A percentile compares a stretch with the other conserved stretches of the same genome.
Evolutionary conservation across 1,140 invertebrate genomes (phyloP).

Genomic region (Formica exsecta): DNA sequence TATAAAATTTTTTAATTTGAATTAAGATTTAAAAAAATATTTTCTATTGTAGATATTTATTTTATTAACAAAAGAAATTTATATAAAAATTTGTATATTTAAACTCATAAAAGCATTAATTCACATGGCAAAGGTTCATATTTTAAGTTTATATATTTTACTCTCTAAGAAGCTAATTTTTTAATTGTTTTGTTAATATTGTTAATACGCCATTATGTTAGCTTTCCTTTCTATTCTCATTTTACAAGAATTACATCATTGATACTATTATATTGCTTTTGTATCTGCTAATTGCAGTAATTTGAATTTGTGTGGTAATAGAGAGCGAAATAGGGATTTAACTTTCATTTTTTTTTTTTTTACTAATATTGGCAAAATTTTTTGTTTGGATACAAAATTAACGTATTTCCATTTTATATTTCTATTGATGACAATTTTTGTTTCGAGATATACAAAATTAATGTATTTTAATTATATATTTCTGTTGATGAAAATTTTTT

Average conservation of each 20-base stretch:
- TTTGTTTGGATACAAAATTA: too few species aligned
- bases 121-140: neutral
- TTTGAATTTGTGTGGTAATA: neutral
- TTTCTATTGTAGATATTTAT: too few species aligned
- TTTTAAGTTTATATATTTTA: neutral
- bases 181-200: neutral
- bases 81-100: neutral
- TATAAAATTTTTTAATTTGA: too few species aligned
- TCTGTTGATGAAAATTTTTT: neutral
- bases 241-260: constrained; percentile 15
- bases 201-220: too few species aligned
- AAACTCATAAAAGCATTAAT: neutral
- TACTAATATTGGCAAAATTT: neutral
- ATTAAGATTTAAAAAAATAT: too few species aligned
- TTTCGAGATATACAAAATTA: neutral
- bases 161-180: neutral
- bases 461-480: neutral
- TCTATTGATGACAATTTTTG: too few species aligned
- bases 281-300: constrained; percentile 5
- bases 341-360: neutral
- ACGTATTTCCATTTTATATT: too few species aligned
- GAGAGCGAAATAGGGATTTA: too few species aligned
- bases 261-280: neutral
- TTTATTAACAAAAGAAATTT: too few species aligned
- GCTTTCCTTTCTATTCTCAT: neutral